Percentiles rank a stretch among this genome's conserved stretches.
These are phyloP conservation scores for Thinocorus orbignyianus DNA, from an alignment of 2,113 vertebrate species.

Conservation along the genomic window DNA sequence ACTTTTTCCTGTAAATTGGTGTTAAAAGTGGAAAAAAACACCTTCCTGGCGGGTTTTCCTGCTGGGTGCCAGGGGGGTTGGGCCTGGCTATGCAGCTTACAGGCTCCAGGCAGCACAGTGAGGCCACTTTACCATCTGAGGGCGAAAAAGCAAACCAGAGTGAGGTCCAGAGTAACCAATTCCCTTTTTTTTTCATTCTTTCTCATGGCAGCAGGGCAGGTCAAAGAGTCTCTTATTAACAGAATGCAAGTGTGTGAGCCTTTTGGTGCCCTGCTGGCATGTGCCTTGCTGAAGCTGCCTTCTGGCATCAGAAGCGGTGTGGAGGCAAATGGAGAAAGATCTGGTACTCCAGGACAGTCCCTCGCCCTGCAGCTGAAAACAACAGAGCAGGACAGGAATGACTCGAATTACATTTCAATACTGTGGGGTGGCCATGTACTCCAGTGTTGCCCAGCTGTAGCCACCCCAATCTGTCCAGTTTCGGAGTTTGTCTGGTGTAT, in stretches of 20 bases:
- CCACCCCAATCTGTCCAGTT: not conserved
- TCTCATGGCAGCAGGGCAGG: not conserved
- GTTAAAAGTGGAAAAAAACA: not conserved
- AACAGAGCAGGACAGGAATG: not conserved
- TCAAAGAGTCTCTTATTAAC: not conserved
- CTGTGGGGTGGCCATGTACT: not conserved
- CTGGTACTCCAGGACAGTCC: not conserved
- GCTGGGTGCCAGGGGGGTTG: not conserved
- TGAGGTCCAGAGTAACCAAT: accelerated
- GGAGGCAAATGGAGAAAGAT: not conserved
- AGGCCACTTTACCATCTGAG: not conserved
- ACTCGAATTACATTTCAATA: constrained; percentile 26
- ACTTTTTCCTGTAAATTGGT: not conserved
- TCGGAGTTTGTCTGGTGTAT: not conserved
- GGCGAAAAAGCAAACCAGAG: not conserved
- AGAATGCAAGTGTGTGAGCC: not conserved
- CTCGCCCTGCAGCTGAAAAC: not conserved
- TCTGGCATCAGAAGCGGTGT: not conserved
- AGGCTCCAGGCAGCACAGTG: accelerated
- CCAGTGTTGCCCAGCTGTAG: not conserved
- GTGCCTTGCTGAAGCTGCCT: not conserved
- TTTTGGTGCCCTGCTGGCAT: not conserved
- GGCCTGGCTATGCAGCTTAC: not conserved
- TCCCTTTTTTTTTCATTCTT: not conserved
- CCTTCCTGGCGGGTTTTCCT: not conserved